Conservation (phyloP, 2,113 vertebrate species). For the Rhinoderma darwinii region DNA sequence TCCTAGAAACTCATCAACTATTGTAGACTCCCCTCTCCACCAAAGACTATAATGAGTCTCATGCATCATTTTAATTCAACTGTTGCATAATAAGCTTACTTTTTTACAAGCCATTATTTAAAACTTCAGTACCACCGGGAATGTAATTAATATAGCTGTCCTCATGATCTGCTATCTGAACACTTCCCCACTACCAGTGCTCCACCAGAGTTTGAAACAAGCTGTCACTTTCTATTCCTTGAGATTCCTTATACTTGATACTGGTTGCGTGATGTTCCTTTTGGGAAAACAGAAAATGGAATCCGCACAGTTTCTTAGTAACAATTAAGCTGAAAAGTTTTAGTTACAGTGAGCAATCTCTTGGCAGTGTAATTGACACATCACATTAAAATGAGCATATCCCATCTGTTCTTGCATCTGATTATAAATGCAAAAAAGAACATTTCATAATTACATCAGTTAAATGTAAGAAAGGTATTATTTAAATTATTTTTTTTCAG, state of each 20-base stretch:
- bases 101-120: conserved; percentile 46
- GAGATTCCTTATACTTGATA: conserved; percentile 41
- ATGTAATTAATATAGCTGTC: conserved; percentile 38
- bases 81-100: conserved; percentile 16
- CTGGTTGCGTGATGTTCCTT: conserved; percentile 43
- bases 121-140: conserved; percentile 26
- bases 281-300: conserved; percentile 57
- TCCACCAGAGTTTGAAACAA: conserved; percentile 32
- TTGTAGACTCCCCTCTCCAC: conserved; percentile 30
- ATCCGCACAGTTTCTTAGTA: conserved; percentile 58
- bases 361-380: conserved; percentile 59
- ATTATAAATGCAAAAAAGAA: conserved; percentile 59
- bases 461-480: conserved; percentile 57
- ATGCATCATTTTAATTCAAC: conserved; percentile 50
- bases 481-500: conserved; percentile 50
- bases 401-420: conserved; percentile 57
- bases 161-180: conserved; percentile 17
- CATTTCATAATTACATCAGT: conserved; percentile 56
- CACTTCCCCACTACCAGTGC: conserved; percentile 17
- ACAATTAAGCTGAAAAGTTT: conserved; percentile 58
- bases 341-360: conserved; percentile 59
- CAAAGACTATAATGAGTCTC: conserved; percentile 39
- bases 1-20: conserved; percentile 29
- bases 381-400: conserved; percentile 58
- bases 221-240: conserved; percentile 41